A percentile compares a stretch with the other conserved stretches of the same genome.
These are phyloP conservation scores for Leptinotarsa juncta DNA, from an alignment of 2,888 invertebrate genomes.

Conservation along the genomic window DNA sequence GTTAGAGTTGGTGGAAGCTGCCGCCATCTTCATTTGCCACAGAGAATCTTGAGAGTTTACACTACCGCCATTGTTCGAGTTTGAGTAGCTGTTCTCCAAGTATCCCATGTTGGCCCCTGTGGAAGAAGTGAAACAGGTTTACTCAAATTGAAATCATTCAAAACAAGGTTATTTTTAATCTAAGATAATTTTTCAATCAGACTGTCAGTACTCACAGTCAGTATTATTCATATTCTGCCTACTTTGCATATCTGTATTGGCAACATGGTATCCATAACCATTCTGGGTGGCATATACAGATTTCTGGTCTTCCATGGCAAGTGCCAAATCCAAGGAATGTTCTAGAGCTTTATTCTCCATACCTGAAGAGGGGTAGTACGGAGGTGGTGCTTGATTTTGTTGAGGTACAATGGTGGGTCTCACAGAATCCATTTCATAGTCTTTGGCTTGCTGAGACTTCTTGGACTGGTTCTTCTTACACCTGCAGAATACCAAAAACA, in stretches of 20 bases:
- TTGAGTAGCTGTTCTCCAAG: constrained; percentile 92
- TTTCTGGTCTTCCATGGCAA: constrained; percentile 88
- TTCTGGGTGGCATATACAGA: constrained; percentile 87
- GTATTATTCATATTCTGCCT: constrained; percentile 81
- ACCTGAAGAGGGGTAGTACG: constrained; percentile 88
- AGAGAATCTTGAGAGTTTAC: constrained; percentile 94
- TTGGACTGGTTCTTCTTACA: constrained; percentile 85
- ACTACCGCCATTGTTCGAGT: constrained; percentile 94
- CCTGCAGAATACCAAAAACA: constrained; percentile 86
- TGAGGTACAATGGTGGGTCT: constrained; percentile 84
- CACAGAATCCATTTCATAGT: constrained; percentile 91
- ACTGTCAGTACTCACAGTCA: constrained; percentile 80
- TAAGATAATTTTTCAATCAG: too few relatives aligned
- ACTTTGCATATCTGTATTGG: constrained; percentile 75
- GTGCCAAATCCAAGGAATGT: constrained; percentile 86
- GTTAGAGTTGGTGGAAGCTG: constrained; percentile 76
- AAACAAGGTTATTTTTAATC: too few relatives aligned
- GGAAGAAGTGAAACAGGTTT: constrained; percentile 40
- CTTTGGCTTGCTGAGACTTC: constrained; percentile 84
- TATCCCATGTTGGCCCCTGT: constrained; percentile 90
- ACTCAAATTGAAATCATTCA: too few relatives aligned
- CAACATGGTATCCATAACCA: constrained; percentile 86
- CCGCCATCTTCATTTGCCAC: constrained; percentile 94
- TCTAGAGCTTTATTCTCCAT: constrained; percentile 93
- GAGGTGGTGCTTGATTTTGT: constrained; percentile 88